Base-by-base conservation (phyloP, 2,888 invertebrate species). In the Anagyrus pseudococci region DNA sequence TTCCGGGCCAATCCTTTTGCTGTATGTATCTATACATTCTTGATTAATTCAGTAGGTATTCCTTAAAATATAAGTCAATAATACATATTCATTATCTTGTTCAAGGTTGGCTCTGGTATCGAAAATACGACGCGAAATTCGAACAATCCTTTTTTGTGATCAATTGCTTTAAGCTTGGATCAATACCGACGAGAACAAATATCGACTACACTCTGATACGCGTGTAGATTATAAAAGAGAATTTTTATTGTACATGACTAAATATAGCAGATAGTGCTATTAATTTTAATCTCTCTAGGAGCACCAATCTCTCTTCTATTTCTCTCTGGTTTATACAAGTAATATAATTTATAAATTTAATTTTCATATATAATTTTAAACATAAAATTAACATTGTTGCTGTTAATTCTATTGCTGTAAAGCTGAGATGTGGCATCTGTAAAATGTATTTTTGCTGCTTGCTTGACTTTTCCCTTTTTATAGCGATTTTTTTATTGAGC, bases 81-180 rank as follows among this genome's bases (percentile, higher is more conserved):
- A 8, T 49, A 40, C 25, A 8, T 41, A 54, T 1, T 29, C 10
- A 40, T 49, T 48, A 19, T 53, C 48, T 52, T 46, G 40, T 73
- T 69, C 41, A 64, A 81, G 80, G 77, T 81, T 68, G 77, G 78
- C 60, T 75, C 79, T 20, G 77, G 78, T 41, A 72, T 77, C 62
- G 76, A 74, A 66, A 77, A 76, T 70, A 72, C 76, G 68, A 73
- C 78, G 58, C 76, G 82, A 70, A 84, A 83, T 77, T 84, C 85
- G 64, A 86, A 84, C 78, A 86, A 86, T 75, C 86, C 86, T 46
- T 86, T 86, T 78, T 85, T 86, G 83, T 86, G 84, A 85, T 78
- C 68, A 69, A 71, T 67, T 66, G 62, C 62, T 68, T 67, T 68
- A 72, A 62, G 33, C 63, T 70, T 67, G 69, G 66, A 71, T 71